These are phyloP conservation scores for Protobothrops mucrosquamatus DNA, from an alignment of 2,113 vertebrate species.

Conservation along the genomic window DNA sequence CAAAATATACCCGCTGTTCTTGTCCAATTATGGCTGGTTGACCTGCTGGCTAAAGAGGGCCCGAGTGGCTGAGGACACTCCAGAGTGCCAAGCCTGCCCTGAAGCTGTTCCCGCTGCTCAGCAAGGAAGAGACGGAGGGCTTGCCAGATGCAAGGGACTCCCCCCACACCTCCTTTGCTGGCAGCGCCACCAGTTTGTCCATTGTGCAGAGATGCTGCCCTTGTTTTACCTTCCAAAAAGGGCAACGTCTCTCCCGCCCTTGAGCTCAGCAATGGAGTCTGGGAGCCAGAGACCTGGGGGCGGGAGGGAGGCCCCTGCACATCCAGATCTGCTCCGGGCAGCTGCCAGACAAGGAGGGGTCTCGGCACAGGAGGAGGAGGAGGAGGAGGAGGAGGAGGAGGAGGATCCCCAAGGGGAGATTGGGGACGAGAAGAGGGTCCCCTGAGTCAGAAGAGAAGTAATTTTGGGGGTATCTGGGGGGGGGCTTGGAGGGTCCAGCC, in stretches of 20 bases:
- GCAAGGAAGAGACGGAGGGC: background rate
- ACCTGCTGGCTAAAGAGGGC: rapidly evolving
- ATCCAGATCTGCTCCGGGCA: background rate
- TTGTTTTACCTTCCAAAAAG: constrained; percentile 67
- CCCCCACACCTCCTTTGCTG: background rate
- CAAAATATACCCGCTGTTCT: background rate
- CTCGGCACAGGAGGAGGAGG: background rate
- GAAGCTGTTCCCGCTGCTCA: background rate
- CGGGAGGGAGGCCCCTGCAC: background rate
- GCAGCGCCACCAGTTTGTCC: constrained; percentile 25
- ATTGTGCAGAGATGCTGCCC: constrained; percentile 45
- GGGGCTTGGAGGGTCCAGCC: background rate
- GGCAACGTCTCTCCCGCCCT: constrained; percentile 35
- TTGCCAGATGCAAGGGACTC: rapidly evolving
- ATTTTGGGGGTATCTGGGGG: background rate
- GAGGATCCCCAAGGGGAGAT: background rate
- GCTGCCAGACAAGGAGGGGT: background rate
- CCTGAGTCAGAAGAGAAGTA: background rate
- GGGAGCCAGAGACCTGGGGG: background rate
- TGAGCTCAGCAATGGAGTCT: background rate
- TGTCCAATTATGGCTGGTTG: rapidly evolving
- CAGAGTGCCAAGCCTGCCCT: rapidly evolving
- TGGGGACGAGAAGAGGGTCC: background rate
- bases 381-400: background rate
- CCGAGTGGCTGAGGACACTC: rapidly evolving